Conservation (phyloP, 1,140 invertebrate genomes). For the Zaprionus lachaisei region DNA sequence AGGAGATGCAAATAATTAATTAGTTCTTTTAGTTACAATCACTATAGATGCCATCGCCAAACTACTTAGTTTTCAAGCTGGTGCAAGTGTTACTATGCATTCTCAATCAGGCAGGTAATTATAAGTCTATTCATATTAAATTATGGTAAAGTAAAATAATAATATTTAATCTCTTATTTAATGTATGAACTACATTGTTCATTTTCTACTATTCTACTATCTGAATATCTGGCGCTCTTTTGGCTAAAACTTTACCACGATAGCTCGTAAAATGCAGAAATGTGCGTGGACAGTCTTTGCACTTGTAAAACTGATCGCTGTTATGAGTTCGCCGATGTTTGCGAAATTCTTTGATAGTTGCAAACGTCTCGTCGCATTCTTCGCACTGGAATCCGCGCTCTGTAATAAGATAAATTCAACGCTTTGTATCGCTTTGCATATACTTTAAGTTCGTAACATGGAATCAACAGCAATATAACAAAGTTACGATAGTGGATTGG, state of each 20-base stretch:
- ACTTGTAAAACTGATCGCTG: conserved; percentile 86
- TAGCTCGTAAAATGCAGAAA: conserved; percentile 86
- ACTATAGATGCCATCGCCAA: neutral
- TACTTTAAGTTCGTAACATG: conserved; percentile 25
- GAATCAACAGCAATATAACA: conserved; percentile 22
- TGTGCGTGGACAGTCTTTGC: conserved; percentile 86
- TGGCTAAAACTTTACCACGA: conserved; percentile 63
- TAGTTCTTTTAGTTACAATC: neutral
- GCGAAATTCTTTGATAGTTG: conserved; percentile 85
- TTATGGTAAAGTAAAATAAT: neutral
- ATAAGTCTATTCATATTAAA: neutral
- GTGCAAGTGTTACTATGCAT: conserved; percentile 43
- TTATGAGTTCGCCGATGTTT: conserved; percentile 87
- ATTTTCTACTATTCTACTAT: neutral
- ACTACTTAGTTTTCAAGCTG: conserved; percentile 32
- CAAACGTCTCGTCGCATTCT: conserved; percentile 86
- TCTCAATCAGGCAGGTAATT: conserved; percentile 14
- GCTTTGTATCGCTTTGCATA: conserved; percentile 42
- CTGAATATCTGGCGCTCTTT: neutral
- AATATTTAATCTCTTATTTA: conserved; percentile 2
- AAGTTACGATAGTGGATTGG: conserved; percentile 24
- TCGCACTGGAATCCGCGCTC: conserved; percentile 85
- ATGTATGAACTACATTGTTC: neutral
- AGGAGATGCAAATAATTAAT: conserved; percentile 8
- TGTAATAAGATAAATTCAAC: conserved; percentile 64